Evolutionary conservation across 2,113 vertebrate species (phyloP).

Genomic region (Epinephelus fuscoguttatus): DNA sequence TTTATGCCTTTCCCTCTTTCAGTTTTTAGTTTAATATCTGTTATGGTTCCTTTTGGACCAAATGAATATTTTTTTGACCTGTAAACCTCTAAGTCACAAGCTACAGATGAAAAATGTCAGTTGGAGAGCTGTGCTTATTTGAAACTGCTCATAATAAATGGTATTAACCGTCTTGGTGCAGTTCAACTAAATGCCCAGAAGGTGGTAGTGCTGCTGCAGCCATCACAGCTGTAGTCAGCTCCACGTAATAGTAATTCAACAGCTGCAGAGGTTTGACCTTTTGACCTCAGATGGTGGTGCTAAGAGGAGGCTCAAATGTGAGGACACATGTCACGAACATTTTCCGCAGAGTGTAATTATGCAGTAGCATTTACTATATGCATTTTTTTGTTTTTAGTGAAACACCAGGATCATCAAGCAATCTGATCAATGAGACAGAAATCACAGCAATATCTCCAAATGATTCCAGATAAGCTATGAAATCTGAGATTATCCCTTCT

Average conservation of each 20-base stretch:
- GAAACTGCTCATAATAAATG: too few species aligned
- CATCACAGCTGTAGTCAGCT: neutral
- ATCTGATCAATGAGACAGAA: neutral
- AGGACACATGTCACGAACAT: neutral
- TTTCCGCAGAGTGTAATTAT: neutral
- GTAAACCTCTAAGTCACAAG: too few species aligned
- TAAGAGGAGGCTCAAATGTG: neutral
- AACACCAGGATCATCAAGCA: neutral
- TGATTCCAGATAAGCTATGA: neutral
- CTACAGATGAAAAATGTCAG: too few species aligned
- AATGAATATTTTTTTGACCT: too few species aligned
- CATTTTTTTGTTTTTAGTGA: neutral
- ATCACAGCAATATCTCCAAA: neutral
- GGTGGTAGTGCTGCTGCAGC: neutral
- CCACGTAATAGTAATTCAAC: neutral
- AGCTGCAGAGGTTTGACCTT: neutral
- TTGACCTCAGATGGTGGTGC: neutral
- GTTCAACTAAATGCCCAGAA: neutral
- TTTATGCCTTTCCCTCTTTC: too few species aligned
- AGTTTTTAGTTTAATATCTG: too few species aligned
- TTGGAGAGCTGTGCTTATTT: neutral
- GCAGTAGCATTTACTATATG: neutral
- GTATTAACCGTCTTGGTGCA: neutral
- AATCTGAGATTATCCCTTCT: neutral
- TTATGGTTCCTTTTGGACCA: too few species aligned